Evolutionary conservation across 1,140 invertebrate genomes (phyloP), one percentile per base, ranked within the genome.

Genomic region (Pissodes strobi): DNA sequence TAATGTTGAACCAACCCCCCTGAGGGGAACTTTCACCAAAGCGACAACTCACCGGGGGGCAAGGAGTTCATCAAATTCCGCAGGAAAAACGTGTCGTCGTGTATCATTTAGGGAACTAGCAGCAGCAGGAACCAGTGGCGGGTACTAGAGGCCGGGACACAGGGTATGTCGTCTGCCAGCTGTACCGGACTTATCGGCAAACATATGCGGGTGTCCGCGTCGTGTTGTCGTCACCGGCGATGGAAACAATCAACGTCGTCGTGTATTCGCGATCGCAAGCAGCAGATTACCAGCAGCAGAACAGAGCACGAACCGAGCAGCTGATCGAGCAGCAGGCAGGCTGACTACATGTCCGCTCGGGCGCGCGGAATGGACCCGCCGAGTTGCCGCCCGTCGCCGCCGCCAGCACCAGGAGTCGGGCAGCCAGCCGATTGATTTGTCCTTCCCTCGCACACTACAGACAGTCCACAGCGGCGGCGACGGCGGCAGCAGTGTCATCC

Each of bases 31-130:
- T 48, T 64, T 53, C 62, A 64, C 49, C 61, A 64, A 64, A 64
- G 55, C 52, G 62, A 56, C 19, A 48, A 66, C 64, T 66, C 64
- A 66, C 64, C 64, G 64, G 49, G 41, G 48, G 64, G 55, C 55
- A 66, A 34, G 37, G 64, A 59, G 37, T 55, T 59, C 64, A 66
- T 66, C 64, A 66, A 55, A 34, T 66, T 60, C 55, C 57, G 46
- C 18, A 66, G 64, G 48, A 66, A 53, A 43, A 66, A 66, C 64
- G 64, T 39, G 25, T 37, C 64, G 52, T 64, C 53, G 27, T 64
- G 62, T 22, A 64, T 64, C 62, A 64, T 64, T 62, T 64, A 64
- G n/a, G n/a, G n/a, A n/a, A n/a, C n/a, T n/a, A n/a, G n/a, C n/a
- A n/a, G 21, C 13, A 21, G 45, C 41, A 45, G 41, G 49, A 52